Percentiles rank a stretch among this genome's conserved stretches.
These are phyloP conservation scores for Sepioteuthis lessoniana DNA, from an alignment of 2,888 invertebrate species.

Conservation along the genomic window DNA sequence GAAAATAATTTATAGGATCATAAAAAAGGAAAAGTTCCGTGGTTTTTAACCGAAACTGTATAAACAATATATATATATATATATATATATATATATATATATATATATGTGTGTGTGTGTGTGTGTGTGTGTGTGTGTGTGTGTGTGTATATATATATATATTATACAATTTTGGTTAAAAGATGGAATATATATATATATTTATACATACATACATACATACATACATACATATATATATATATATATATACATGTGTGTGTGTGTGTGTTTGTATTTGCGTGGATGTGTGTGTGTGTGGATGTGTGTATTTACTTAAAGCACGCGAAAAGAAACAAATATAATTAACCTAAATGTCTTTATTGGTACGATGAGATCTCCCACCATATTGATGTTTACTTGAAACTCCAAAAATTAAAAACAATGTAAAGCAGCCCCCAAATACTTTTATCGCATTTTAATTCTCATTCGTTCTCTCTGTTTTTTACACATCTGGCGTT, in stretches of 20 bases:
- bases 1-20: too few relatives aligned
- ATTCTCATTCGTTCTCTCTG: not conserved
- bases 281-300: not conserved
- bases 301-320: not conserved
- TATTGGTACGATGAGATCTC: not conserved
- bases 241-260: not conserved
- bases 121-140: too few relatives aligned
- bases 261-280: not conserved
- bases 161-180: too few relatives aligned
- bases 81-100: too few relatives aligned
- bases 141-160: too few relatives aligned
- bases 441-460: not conserved
- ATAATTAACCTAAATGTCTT: not conserved
- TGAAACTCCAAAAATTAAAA: not conserved
- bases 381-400: not conserved
- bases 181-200: too few relatives aligned
- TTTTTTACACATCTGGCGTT: not conserved
- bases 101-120: too few relatives aligned
- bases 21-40: too few relatives aligned
- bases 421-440: not conserved
- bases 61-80: too few relatives aligned
- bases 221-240: not conserved
- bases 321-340: not conserved
- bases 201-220: not conserved
- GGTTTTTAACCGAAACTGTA: too few relatives aligned